These are phyloP conservation scores for Hiodon tergisus DNA, from an alignment of 2,113 vertebrate genomes.

Conservation along the genomic window DNA sequence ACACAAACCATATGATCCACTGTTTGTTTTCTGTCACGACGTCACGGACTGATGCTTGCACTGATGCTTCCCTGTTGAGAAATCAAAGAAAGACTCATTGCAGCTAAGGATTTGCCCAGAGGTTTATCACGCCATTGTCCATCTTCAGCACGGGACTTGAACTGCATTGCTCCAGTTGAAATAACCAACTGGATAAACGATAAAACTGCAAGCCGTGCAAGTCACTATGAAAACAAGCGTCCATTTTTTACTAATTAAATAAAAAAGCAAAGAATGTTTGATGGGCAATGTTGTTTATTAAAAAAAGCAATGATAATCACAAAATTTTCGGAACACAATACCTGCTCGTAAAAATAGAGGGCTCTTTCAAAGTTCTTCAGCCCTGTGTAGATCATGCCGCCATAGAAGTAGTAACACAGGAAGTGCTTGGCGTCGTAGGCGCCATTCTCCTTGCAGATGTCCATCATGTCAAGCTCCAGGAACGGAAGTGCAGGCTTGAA, in stretches of 20 bases:
- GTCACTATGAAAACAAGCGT: background rate
- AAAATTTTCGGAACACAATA: slow-evolving; percentile 37
- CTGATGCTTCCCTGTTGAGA: too few relatives aligned
- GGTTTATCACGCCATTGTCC: too few relatives aligned
- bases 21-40: too few relatives aligned
- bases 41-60: too few relatives aligned
- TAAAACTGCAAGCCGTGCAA: background rate
- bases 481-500: slow-evolving; percentile 96
- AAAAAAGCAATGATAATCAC: background rate
- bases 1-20: too few relatives aligned
- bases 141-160: too few relatives aligned
- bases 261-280: slow-evolving; percentile 15
- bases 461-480: slow-evolving; percentile 98
- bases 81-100: too few relatives aligned
- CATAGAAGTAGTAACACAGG: slow-evolving; percentile 98
- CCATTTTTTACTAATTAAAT: background rate
- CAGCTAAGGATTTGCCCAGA: too few relatives aligned
- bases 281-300: too few relatives aligned
- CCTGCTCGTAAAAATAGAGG: slow-evolving; percentile 98
- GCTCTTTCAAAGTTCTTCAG: slow-evolving; percentile 98
- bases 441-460: slow-evolving; percentile 98
- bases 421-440: slow-evolving; percentile 99
- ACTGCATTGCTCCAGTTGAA: too few relatives aligned
- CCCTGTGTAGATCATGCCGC: slow-evolving; percentile 99
- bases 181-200: background rate